Evolutionary conservation across 2,888 invertebrate species (phyloP), one percentile per base, ranked within the genome.

Genomic region (Punctoribates punctum): DNA sequence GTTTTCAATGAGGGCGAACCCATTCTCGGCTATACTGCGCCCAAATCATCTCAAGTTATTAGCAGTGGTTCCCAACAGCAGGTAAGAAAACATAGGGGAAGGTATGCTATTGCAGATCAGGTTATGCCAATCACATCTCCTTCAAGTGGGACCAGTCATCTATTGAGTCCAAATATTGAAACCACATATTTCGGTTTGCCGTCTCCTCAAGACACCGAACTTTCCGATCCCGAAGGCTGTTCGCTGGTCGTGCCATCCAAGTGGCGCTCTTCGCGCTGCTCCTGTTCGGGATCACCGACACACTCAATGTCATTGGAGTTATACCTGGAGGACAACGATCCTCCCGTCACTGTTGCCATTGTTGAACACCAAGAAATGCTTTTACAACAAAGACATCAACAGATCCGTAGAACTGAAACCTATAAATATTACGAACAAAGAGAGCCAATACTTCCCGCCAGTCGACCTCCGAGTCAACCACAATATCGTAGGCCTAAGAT

Each of bases 211-310:
- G 81, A 81, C 27, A 79, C 80, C 11, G 79, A 80, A 60, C 74
- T 80, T 2, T 75, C 78, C 25, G 81, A 81, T 73, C 81, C 81
- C 9, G 81, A 81, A 62, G 81, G 81, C 9, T 81, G 81, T 75
- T 78, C 78, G 23, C 46, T 78, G 46, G 51, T 60, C 13, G 51
- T 73, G 2, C 75, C 77, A 17, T 23, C 75, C 8, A 38, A 60
- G 17, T 77, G 76, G 76, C 73, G 75, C 0, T 65, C 76, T 20
- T 57, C 76, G 9, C 74, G 78, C 4, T 78, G 78, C 54, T 76
- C 76, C 17, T 78, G 78, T 75, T 76, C 78, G 23, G 78, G 73
- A 34, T 76, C 76, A 3, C 76, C 78, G 13, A 77, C 72, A 20
- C 73, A 77, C 48, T 78, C 78, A 8, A 78, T 78, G 74, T 46